Evolutionary conservation across 2,113 vertebrate genomes (phyloP).

Genomic region (Azemiops feae): DNA sequence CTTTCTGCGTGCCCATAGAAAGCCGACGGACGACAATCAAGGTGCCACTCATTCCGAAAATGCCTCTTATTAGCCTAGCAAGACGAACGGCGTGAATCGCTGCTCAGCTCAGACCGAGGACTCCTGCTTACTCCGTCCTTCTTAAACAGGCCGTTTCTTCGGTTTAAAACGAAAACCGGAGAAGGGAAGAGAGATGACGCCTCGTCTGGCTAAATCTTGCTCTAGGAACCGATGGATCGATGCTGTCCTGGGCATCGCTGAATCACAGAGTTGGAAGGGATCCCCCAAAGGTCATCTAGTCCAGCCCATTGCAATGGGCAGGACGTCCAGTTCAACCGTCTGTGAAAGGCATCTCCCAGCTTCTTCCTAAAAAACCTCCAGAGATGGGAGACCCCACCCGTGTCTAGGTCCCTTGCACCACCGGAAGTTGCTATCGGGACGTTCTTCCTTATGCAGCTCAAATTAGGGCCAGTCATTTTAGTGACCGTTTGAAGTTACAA

Average conservation of each 20-base stretch:
- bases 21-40: not conserved
- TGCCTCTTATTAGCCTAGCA: not conserved
- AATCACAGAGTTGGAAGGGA: not conserved
- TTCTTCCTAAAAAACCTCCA: not conserved
- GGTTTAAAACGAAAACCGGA: not conserved
- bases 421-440: too few species aligned
- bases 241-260: not conserved
- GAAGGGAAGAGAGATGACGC: not conserved
- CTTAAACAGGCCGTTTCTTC: not conserved
- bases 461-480: too few species aligned
- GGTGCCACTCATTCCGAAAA: not conserved
- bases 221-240: not conserved
- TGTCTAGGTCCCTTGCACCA: too few species aligned
- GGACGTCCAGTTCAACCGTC: not conserved
- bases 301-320: not conserved
- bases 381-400: not conserved
- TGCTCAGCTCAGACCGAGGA: not conserved
- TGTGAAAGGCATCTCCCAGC: not conserved
- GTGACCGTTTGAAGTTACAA: not conserved
- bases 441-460: too few species aligned
- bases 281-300: not conserved
- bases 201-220: not conserved
- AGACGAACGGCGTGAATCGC: rapidly evolving
- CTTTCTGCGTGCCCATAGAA: not conserved
- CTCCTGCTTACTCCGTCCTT: not conserved